phyloP scores from a whole-genome alignment of 2,888 invertebrate genomes.

The Parascotia fuliginaria region DNA sequence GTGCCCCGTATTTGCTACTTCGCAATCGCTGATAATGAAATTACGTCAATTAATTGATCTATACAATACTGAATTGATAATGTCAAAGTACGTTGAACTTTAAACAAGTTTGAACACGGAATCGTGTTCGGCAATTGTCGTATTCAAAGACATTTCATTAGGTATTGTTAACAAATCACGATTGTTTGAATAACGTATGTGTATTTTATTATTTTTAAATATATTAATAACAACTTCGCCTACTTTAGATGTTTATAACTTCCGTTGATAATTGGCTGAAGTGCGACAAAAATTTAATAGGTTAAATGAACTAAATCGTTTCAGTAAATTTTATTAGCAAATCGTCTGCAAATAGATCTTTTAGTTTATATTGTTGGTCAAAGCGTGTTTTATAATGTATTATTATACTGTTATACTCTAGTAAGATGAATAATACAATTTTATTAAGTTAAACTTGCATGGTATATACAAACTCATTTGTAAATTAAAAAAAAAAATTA shows the following conservation, averaged over 20 bases:
- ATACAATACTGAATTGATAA: background rate
- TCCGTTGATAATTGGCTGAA: slow-evolving; percentile 2
- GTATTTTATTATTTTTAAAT: background rate
- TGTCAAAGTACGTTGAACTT: slow-evolving; percentile 17
- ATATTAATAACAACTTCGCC: background rate
- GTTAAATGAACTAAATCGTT: background rate
- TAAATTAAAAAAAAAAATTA: no score
- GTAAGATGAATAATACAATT: no score
- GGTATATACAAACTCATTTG: no score
- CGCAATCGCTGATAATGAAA: slow-evolving; percentile 1
- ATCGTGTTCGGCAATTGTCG: slow-evolving; percentile 22
- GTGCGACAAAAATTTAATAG: background rate
- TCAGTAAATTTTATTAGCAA: background rate
- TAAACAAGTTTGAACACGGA: slow-evolving; percentile 3
- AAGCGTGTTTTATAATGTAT: background rate
- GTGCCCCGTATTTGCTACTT: no score
- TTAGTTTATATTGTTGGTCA: background rate
- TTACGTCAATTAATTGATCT: background rate
- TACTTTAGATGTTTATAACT: background rate
- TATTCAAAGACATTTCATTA: slow-evolving; percentile 19
- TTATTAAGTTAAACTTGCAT: no score
- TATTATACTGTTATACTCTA: no score
- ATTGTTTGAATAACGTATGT: slow-evolving; percentile 3
- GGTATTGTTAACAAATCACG: slow-evolving; percentile 29
- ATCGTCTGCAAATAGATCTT: background rate